phyloP scores from a whole-genome alignment of 2,888 invertebrate species.

The Gymnosoma rotundatum region DNA sequence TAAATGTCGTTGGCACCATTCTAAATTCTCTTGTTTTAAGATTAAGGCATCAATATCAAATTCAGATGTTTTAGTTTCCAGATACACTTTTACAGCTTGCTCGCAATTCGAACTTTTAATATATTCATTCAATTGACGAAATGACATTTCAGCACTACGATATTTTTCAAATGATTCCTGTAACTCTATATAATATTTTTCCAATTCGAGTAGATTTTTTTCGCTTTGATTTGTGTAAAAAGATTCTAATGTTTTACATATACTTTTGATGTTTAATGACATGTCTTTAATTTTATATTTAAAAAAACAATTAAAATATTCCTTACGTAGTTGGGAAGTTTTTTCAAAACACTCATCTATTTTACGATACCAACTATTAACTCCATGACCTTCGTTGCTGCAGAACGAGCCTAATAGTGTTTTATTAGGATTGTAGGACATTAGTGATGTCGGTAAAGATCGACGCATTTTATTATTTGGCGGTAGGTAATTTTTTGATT shows the following conservation, averaged over 20 bases:
- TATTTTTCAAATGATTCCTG: conserved; percentile 36
- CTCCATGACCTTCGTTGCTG: conserved; percentile 11
- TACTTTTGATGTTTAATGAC: conserved; percentile 1
- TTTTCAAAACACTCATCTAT: conserved; percentile 40
- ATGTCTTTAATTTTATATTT: conserved; percentile 30
- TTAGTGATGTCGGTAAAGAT: background rate
- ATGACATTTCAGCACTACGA: background rate
- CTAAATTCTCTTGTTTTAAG: conserved; percentile 41
- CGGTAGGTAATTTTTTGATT: background rate
- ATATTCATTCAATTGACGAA: conserved; percentile 19
- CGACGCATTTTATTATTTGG: conserved; percentile 9
- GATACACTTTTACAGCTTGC: conserved; percentile 32
- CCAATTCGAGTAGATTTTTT: background rate
- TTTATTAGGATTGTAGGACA: background rate
- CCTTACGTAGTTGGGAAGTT: conserved; percentile 23
- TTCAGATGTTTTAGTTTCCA: conserved; percentile 42
- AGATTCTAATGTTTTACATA: conserved; percentile 31
- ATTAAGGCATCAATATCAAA: conserved; percentile 22
- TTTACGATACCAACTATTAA: conserved; percentile 46
- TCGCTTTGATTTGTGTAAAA: background rate
- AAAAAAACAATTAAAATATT: conserved; percentile 44
- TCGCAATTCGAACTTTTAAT: conserved; percentile 18
- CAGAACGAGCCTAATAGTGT: background rate
- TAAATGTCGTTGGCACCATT: conserved; percentile 29
- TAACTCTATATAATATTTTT: conserved; percentile 24